Conservation (phyloP, 1,140 invertebrate species). For the Microplitis mediator region DNA sequence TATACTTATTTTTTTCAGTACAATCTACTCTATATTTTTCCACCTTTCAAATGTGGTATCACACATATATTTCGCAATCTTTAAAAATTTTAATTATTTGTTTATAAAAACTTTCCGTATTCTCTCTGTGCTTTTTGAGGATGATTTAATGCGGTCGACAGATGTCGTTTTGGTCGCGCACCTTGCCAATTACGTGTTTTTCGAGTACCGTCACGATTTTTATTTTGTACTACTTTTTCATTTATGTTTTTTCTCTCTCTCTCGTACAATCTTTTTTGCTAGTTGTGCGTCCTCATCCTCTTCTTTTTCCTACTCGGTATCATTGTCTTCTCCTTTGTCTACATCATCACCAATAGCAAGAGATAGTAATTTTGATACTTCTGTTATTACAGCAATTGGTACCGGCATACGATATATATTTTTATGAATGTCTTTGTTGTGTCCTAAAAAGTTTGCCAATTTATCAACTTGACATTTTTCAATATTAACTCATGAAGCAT, state of each 20-base stretch:
- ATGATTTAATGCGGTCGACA: too few relatives aligned
- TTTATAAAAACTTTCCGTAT: too few relatives aligned
- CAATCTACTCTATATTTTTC: too few relatives aligned
- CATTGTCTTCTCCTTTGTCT: background rate
- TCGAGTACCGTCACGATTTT: background rate
- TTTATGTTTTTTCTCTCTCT: background rate
- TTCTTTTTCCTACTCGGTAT: background rate
- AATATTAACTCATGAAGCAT: background rate
- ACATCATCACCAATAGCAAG: background rate
- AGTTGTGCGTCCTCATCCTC: background rate
- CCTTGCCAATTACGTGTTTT: too few relatives aligned
- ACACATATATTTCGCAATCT: too few relatives aligned
- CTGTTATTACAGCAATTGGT: slow-evolving; percentile 7
- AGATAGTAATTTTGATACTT: background rate
- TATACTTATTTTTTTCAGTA: too few relatives aligned
- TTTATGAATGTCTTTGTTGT: slow-evolving; percentile 7
- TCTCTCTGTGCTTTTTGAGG: too few relatives aligned
- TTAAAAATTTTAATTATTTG: too few relatives aligned
- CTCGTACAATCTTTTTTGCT: background rate
- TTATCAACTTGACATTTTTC: background rate
- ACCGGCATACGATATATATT: slow-evolving; percentile 12
- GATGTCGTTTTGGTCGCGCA: too few relatives aligned
- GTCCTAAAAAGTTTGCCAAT: slow-evolving; percentile 11
- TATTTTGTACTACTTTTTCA: background rate
- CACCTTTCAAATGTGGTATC: too few relatives aligned